Evolutionary conservation across 2,113 vertebrate genomes (phyloP).

Genomic region (Halcyon malimbica): DNA sequence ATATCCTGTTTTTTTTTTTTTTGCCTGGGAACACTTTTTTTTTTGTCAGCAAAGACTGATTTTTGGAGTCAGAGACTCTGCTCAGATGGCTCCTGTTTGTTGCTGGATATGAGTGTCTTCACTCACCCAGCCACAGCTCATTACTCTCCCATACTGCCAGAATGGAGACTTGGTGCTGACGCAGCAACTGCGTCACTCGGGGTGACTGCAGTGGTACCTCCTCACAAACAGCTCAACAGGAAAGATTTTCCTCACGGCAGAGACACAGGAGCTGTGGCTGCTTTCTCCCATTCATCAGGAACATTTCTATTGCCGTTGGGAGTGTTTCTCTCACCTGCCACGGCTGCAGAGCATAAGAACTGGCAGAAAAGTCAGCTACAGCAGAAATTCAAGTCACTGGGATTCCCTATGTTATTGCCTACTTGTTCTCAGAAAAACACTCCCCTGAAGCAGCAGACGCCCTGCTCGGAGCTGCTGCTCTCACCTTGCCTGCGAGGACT

Average conservation of each 20-base stretch:
- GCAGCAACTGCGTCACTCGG: neutral
- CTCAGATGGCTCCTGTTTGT: neutral
- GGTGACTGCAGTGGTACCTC: neutral
- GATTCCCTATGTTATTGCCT: neutral
- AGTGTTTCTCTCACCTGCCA: neutral
- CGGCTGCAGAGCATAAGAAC: neutral
- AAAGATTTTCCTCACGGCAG: neutral
- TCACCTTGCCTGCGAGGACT: neutral
- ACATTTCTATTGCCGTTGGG: neutral
- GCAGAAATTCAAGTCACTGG: neutral
- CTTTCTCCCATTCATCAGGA: neutral
- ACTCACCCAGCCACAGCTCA: neutral
- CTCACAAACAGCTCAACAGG: neutral
- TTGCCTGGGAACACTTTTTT: neutral
- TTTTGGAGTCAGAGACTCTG: neutral
- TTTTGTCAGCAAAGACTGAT: neutral
- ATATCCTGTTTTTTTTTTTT: neutral
- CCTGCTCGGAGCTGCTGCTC: neutral
- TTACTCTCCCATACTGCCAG: neutral
- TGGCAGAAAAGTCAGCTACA: neutral
- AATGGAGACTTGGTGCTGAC: neutral
- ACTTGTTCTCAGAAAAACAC: neutral
- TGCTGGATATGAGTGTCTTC: accelerated
- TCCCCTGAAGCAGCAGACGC: neutral
- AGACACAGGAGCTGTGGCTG: neutral